Evolutionary conservation across 2,113 vertebrate genomes (phyloP).

Genomic region (Trogon melanurus): DNA sequence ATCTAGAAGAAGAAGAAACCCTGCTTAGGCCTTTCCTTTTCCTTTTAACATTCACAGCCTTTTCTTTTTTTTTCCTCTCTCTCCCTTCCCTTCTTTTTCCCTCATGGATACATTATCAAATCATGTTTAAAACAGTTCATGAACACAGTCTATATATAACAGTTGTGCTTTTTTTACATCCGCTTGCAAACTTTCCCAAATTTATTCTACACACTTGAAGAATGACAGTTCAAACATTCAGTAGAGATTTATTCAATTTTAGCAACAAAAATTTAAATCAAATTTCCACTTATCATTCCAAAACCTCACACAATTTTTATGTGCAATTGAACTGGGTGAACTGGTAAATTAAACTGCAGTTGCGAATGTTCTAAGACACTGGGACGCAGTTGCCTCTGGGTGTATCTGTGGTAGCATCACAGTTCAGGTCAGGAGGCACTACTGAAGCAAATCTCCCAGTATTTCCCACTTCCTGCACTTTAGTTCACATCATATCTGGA

Average conservation of each 20-base stretch:
- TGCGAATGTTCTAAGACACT: background rate
- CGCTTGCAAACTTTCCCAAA: constrained; percentile 19
- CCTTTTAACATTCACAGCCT: background rate
- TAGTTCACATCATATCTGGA: constrained; percentile 38
- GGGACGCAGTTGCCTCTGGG: background rate
- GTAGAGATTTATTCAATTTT: constrained; percentile 25
- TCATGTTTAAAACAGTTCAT: background rate
- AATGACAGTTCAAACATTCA: constrained; percentile 28
- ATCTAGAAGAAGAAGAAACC: background rate
- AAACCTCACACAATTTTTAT: constrained; percentile 5
- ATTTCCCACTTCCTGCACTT: constrained; percentile 35
- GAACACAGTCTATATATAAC: background rate
- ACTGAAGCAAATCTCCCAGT: constrained; percentile 6
- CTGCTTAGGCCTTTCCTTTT: background rate
- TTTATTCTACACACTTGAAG: constrained; percentile 26
- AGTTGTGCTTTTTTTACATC: background rate
- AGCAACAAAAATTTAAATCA: constrained; percentile 35
- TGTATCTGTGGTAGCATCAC: background rate
- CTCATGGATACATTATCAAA: background rate
- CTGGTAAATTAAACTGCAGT: constrained; percentile 26
- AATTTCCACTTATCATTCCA: constrained; percentile 22
- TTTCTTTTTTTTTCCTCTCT: background rate
- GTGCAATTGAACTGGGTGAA: constrained; percentile 28
- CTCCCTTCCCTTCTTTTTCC: background rate
- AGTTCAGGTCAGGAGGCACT: background rate